Percentiles rank a stretch among this genome's conserved stretches.
Evolutionary conservation across 1,140 invertebrate species (phyloP).

Genomic region (Drosophila kepulauana): DNA sequence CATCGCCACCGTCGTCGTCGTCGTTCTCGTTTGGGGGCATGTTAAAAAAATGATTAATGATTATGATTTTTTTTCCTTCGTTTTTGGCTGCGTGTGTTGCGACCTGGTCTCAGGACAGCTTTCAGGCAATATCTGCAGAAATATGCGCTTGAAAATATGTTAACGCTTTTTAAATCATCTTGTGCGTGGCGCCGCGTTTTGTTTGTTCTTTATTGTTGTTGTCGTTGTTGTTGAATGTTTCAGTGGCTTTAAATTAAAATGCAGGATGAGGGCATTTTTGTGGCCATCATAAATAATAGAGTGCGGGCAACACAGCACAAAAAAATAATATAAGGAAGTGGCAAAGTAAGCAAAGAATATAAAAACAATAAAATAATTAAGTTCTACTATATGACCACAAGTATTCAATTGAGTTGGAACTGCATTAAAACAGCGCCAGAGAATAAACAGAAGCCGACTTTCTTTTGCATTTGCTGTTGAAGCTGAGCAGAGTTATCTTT

Average conservation of each 20-base stretch:
- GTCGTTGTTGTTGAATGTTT: constrained; percentile 18
- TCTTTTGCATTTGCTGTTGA: background rate
- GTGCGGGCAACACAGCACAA: background rate
- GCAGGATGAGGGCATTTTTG: constrained; percentile 22
- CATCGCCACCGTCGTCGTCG: background rate
- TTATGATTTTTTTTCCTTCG: constrained; percentile 47
- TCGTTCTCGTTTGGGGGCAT: constrained; percentile 42
- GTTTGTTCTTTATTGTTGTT: background rate
- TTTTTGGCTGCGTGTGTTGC: constrained; percentile 59
- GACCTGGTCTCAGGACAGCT: constrained; percentile 21
- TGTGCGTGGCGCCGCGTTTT: constrained; percentile 11
- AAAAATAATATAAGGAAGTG: constrained; percentile 2
- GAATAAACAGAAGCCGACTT: background rate
- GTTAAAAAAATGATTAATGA: constrained; percentile 80
- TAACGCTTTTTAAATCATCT: constrained; percentile 81
- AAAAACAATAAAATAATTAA: constrained; percentile 1
- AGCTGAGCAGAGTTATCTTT: background rate
- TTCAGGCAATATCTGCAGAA: constrained; percentile 6
- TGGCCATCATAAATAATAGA: constrained; percentile 43
- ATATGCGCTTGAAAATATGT: constrained; percentile 70
- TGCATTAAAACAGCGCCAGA: background rate
- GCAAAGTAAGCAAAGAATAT: background rate
- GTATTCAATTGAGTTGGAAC: constrained; percentile 5
- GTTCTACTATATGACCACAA: background rate
- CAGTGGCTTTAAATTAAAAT: constrained; percentile 37